A percentile compares a stretch with the other conserved stretches of the same genome.
Evolutionary conservation across 2,113 vertebrate species (phyloP).

Genomic region (Caracal caracal): DNA sequence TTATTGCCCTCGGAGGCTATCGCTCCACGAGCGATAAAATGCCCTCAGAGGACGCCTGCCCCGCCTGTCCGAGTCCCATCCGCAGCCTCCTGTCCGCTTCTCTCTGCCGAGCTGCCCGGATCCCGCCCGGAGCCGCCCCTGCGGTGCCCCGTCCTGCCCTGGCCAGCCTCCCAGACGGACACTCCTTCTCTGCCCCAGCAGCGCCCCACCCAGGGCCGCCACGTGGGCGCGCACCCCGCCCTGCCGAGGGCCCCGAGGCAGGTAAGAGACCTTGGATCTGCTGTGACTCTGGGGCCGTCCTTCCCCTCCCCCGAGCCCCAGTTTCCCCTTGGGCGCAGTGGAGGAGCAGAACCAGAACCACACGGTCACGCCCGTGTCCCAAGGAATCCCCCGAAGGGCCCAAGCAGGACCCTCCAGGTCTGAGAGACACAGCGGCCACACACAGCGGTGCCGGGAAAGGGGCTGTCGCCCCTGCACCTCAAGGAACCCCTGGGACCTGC

Average conservation of each 20-base stretch:
- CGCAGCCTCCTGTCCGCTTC: background rate
- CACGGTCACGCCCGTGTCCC: too few relatives aligned
- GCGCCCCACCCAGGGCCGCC: too few relatives aligned
- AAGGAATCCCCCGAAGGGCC: background rate
- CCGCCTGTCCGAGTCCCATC: fast-evolving
- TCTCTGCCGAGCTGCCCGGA: background rate
- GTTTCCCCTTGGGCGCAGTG: too few relatives aligned
- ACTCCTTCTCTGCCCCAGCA: background rate
- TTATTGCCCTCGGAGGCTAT: too few relatives aligned
- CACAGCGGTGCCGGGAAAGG: fast-evolving
- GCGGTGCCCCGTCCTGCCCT: background rate
- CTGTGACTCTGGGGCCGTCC: background rate
- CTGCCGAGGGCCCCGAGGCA: too few relatives aligned
- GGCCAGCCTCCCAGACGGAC: background rate
- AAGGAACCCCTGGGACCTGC: background rate
- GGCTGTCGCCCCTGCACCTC: too few relatives aligned
- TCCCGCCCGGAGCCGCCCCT: background rate
- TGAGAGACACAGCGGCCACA: too few relatives aligned
- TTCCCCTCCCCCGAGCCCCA: too few relatives aligned
- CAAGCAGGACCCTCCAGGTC: background rate
- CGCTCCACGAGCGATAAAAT: fast-evolving
- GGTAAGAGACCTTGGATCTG: background rate
- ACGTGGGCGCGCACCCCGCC: too few relatives aligned
- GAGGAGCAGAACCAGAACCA: too few relatives aligned
- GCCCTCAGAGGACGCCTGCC: background rate